Evolutionary conservation across 2,113 vertebrate genomes (phyloP).

Genomic region (Pyrgilauda ruficollis): DNA sequence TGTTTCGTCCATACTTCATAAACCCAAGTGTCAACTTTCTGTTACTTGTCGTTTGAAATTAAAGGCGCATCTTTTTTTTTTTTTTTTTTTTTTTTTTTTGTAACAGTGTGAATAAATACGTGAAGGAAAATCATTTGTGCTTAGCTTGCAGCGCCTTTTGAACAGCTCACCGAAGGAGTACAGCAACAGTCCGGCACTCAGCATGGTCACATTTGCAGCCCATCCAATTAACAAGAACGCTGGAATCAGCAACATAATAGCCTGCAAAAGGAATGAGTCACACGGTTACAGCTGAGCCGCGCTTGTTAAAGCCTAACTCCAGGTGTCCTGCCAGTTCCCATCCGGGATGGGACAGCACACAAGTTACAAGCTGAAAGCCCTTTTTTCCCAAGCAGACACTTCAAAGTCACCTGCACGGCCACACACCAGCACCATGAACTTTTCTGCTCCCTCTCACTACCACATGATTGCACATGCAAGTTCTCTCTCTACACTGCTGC

Average conservation of each 20-base stretch:
- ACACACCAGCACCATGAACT: neutral
- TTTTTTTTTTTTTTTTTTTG: too few species aligned
- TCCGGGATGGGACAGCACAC: neutral
- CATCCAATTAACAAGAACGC: constrained; percentile 91
- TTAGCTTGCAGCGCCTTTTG: neutral
- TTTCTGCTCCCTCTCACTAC: neutral
- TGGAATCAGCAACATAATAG: constrained; percentile 85
- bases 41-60: neutral
- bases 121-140: neutral
- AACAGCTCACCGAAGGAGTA: constrained; percentile 90
- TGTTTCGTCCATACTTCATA: neutral
- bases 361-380: neutral
- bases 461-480: neutral
- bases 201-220: constrained; percentile 74
- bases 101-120: neutral
- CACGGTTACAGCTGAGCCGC: neutral
- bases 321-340: neutral
- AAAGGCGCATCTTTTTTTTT: neutral
- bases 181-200: constrained; percentile 84
- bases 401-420: neutral
- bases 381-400: neutral
- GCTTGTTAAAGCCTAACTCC: neutral
- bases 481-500: neutral
- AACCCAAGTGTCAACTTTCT: neutral
- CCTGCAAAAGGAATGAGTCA: constrained; percentile 69